These are phyloP conservation scores for Falco biarmicus DNA, from an alignment of 2,797 vertebrate species.

Conservation along the genomic window DNA sequence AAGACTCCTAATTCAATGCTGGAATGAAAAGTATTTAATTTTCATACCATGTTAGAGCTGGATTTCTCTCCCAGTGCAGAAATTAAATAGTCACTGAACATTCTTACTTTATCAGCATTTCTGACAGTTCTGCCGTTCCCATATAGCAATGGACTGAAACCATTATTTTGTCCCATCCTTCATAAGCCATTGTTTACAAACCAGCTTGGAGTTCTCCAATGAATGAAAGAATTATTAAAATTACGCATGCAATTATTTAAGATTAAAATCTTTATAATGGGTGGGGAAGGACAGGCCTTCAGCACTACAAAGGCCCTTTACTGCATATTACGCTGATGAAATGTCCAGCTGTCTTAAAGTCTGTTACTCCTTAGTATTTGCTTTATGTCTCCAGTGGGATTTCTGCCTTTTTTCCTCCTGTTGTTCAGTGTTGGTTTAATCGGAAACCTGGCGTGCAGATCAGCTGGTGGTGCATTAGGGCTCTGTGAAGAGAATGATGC, in stretches of 20 bases:
- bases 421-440: background rate
- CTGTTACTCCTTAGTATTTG: background rate
- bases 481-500: background rate
- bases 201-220: background rate
- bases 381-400: background rate
- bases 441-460: background rate
- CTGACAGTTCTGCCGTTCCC: background rate
- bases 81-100: background rate
- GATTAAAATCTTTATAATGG: background rate
- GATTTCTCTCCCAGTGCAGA: background rate
- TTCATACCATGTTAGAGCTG: background rate
- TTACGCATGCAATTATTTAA: background rate
- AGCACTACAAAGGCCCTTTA: background rate
- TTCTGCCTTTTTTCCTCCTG: background rate
- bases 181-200: background rate
- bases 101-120: background rate
- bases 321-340: background rate
- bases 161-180: background rate
- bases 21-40: background rate
- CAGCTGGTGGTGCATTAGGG: background rate
- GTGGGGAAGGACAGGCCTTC: background rate
- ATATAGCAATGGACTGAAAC: background rate
- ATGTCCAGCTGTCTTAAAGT: background rate
- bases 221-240: background rate
- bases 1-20: background rate